Evolutionary conservation across 2,888 invertebrate genomes (phyloP), one percentile per base, ranked within the genome.

Genomic region (Brenthis ino): DNA sequence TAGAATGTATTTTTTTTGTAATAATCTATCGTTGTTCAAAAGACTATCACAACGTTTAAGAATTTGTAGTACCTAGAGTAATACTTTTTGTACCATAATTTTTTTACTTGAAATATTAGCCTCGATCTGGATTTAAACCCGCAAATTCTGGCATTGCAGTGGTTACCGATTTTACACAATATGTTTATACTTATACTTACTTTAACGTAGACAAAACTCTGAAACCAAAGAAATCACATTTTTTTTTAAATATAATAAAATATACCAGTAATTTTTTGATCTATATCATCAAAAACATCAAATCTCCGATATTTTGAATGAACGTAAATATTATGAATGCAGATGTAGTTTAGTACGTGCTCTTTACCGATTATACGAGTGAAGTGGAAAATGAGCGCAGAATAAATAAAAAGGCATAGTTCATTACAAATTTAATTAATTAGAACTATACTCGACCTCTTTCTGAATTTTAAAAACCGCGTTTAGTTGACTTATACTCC

Each of bases 401-500:
- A 69, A 69, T 69, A 68, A 58, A 67, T 67, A 68, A 65, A 65
- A 65, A 57, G 65, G 65, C 65, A 65, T 65, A 69, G 51, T 61
- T 69, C 61, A 69, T 69, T 61, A 61, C 65, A 47, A 69, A 56
- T 65, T 69, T 65, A 65, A 69, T 69, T 69, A 69, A 69, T 69
- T 65, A 69, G 65, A 61, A 65, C 69, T 51, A 65, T 60, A 69
- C 69, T 69, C 69, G 65, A 65, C 69, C 69, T 63, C 65, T 43
- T 69, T 69, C 65, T 61, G 69, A 65, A 69, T 69, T 69, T 65
- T 67, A 56, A 67, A 69, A 61, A 51, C 61, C 50, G 55, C 57
- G 65, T 61, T 69, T 65, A 69, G 69, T 69, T 60, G 50, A 69
- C 56, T 69, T 48, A 60, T 61, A 61, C 51, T 55, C 24, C 51